Evolutionary conservation across 2,797 vertebrate species (phyloP).

Genomic region (Mergus octosetaceus): DNA sequence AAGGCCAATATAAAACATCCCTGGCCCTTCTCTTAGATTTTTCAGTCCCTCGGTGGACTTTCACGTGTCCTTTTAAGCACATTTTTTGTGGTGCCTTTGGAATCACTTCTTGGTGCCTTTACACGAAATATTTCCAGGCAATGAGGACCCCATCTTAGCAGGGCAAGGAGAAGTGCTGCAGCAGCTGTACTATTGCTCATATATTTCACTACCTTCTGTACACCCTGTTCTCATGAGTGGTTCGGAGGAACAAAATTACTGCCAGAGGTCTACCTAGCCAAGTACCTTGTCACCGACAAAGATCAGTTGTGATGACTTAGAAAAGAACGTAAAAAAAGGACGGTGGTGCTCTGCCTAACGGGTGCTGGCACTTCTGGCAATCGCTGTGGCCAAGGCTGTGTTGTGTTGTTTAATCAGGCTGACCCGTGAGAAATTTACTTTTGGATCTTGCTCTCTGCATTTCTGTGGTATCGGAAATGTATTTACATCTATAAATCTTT

Average conservation of each 20-base stretch:
- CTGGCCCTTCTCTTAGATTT: conserved; percentile 48
- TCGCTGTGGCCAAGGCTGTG: not conserved
- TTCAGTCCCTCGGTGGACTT: conserved; percentile 31
- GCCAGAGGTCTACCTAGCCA: not conserved
- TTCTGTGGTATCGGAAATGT: not conserved
- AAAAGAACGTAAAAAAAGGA: not conserved
- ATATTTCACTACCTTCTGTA: not conserved
- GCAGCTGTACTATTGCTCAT: not conserved
- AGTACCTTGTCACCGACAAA: not conserved
- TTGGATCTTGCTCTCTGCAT: not conserved
- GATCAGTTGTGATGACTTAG: not conserved
- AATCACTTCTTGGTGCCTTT: not conserved
- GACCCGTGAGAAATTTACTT: not conserved
- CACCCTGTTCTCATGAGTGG: not conserved
- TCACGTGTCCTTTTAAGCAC: conserved; percentile 55
- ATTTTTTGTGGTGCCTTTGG: conserved; percentile 39
- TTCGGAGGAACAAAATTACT: not conserved
- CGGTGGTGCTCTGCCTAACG: not conserved
- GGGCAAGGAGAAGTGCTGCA: not conserved
- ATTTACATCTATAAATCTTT: not conserved
- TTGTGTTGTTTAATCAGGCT: not conserved
- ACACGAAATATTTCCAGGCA: not conserved
- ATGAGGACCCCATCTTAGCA: not conserved
- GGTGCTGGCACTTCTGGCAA: not conserved
- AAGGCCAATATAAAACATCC: conserved; percentile 57